Percentiles rank a stretch among this genome's conserved stretches.
Evolutionary conservation across 2,888 invertebrate genomes (phyloP).

Genomic region (Pedicia rivosa): DNA sequence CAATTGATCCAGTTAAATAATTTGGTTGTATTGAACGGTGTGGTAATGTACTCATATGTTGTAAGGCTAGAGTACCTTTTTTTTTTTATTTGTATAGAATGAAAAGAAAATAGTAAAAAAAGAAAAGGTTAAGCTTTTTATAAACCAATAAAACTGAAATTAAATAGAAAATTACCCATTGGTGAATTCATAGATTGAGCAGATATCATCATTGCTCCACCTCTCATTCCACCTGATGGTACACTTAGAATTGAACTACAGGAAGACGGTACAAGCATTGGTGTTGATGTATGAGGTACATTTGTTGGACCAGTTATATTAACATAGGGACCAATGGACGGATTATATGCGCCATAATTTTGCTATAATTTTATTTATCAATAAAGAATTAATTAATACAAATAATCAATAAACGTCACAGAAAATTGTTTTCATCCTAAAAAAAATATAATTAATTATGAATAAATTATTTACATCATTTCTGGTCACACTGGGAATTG

Average conservation of each 20-base stretch:
- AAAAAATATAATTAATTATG: too few species aligned
- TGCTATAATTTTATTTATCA: constrained; percentile 10
- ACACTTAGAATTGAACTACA: constrained; percentile 17
- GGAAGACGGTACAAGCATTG: constrained; percentile 23
- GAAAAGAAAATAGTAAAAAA: neutral
- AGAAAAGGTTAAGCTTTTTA: neutral
- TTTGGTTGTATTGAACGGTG: neutral
- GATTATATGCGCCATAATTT: constrained; percentile 28
- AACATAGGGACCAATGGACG: constrained; percentile 25
- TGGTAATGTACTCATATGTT: neutral
- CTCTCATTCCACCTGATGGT: constrained; percentile 11
- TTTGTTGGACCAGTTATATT: constrained; percentile 19
- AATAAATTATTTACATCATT: constrained; percentile 23
- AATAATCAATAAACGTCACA: constrained; percentile 4
- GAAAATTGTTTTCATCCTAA: neutral
- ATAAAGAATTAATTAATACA: constrained; percentile 1
- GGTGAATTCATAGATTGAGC: constrained; percentile 2
- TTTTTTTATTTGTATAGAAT: too few species aligned
- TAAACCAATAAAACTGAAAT: neutral
- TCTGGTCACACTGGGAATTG: constrained; percentile 31
- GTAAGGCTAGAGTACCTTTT: too few species aligned
- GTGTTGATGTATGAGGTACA: constrained; percentile 18
- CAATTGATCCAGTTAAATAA: constrained; percentile 21
- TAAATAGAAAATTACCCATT: constrained; percentile 5
- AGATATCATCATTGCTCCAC: constrained; percentile 1